Conservation (phyloP, 1,140 invertebrate genomes). For the Meteorus sp. region DNA sequence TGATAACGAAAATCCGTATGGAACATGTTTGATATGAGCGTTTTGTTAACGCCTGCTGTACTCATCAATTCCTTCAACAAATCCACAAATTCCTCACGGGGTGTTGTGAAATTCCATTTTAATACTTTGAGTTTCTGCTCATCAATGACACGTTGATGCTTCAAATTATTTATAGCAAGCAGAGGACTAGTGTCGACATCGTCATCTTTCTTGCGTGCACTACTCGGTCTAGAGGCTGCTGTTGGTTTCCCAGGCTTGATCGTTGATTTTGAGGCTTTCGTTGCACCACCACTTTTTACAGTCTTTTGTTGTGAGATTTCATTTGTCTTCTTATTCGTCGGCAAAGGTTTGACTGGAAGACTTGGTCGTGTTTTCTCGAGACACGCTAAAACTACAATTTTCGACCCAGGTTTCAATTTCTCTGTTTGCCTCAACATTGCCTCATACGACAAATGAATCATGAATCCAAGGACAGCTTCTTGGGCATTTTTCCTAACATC, state of each 20-base stretch:
- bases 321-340: conserved; percentile 59
- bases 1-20: conserved; percentile 96
- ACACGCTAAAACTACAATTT: conserved; percentile 74
- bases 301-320: conserved; percentile 57
- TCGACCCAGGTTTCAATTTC: conserved; percentile 87
- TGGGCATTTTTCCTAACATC: conserved; percentile 89
- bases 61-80: conserved; percentile 90
- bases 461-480: conserved; percentile 87
- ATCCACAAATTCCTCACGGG: conserved; percentile 91
- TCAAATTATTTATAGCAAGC: conserved; percentile 81
- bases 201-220: conserved; percentile 80
- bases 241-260: conserved; percentile 45
- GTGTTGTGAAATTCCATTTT: conserved; percentile 96
- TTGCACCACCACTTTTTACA: conserved; percentile 63
- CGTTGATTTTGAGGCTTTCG: conserved; percentile 57
- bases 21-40: conserved; percentile 88
- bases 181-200: conserved; percentile 81
- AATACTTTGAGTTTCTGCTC: conserved; percentile 90
- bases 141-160: conserved; percentile 88
- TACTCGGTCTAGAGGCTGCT: conserved; percentile 43
- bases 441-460: conserved; percentile 91
- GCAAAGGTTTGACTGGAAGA: conserved; percentile 81
- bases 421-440: conserved; percentile 76
- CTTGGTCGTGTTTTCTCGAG: conserved; percentile 85
- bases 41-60: conserved; percentile 82